phyloP scores from a whole-genome alignment of 2,797 vertebrate genomes.

The Gephyroberyx darwinii region DNA sequence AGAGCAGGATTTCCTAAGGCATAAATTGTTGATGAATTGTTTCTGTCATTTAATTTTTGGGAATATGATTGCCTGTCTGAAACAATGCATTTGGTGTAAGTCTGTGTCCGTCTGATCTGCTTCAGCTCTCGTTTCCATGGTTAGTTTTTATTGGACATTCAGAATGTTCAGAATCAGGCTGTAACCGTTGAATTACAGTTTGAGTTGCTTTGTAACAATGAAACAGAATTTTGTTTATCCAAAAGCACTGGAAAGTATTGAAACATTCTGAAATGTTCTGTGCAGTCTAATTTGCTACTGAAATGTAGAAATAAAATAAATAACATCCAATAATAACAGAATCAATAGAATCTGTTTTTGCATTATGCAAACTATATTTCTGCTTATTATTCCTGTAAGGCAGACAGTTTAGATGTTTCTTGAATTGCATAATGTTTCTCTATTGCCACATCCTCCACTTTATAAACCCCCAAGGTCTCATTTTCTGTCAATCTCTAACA shows the following conservation, averaged over 20 bases:
- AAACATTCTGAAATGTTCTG: background rate
- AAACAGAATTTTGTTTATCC: conserved; percentile 17
- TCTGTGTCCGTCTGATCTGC: conserved; percentile 5
- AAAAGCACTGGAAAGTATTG: background rate
- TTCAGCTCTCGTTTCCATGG: conserved; percentile 8
- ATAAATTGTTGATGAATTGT: conserved; percentile 49
- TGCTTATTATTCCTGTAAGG: background rate
- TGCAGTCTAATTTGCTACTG: background rate
- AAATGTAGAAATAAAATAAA: conserved; percentile 1
- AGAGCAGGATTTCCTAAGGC: conserved; percentile 31
- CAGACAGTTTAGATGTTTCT: background rate
- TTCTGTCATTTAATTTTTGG: conserved; percentile 65
- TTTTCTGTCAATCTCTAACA: background rate
- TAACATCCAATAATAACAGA: background rate
- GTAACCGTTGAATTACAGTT: conserved; percentile 25
- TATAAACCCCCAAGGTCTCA: conserved; percentile 2
- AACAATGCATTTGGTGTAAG: conserved; percentile 32
- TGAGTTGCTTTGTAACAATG: conserved; percentile 8
- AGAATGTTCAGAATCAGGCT: conserved; percentile 24
- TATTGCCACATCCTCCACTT: background rate
- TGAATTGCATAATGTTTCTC: background rate
- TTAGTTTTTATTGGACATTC: conserved; percentile 29
- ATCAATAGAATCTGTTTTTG: background rate
- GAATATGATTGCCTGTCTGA: conserved; percentile 59
- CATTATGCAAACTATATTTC: background rate